These are phyloP conservation scores for Drosophila longiperda DNA, from an alignment of 2,888 invertebrate genomes.

Conservation along the genomic window DNA sequence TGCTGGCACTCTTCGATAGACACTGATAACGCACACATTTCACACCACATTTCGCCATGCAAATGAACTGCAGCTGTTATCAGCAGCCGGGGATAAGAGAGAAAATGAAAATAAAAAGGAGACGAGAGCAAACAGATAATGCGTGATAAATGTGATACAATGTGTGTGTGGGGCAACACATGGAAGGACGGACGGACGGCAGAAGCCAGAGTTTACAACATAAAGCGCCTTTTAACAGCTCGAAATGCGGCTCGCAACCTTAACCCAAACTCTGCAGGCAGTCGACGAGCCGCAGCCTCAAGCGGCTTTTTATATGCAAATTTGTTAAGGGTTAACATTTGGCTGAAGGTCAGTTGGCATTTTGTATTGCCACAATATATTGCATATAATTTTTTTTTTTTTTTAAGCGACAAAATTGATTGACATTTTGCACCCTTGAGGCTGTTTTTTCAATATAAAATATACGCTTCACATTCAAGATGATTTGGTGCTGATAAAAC, in stretches of 20 bases:
- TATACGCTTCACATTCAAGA: conserved; percentile 37
- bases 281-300: conserved; percentile 12
- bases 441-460: conserved; percentile 66
- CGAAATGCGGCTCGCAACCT: conserved; percentile 35
- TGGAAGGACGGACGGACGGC: conserved; percentile 14
- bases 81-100: conserved; percentile 21
- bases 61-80: conserved; percentile 78
- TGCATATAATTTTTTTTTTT: conserved; percentile 72
- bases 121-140: conserved; percentile 70
- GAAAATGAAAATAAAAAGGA: conserved; percentile 43
- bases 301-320: conserved; percentile 75
- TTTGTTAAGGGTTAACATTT: conserved; percentile 75
- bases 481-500: conserved; percentile 68
- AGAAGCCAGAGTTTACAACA: conserved; percentile 62
- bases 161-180: conserved; percentile 46
- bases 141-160: conserved; percentile 70
- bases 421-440: conserved; percentile 75
- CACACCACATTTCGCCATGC: conserved; percentile 52
- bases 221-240: conserved; percentile 75
- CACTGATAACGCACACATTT: conserved; percentile 34
- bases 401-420: conserved; percentile 75
- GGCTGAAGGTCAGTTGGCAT: conserved; percentile 74
- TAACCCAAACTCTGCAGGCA: not conserved
- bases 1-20: conserved; percentile 10
- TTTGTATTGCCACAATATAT: conserved; percentile 65